Evolutionary conservation across 2,113 vertebrate species (phyloP), one percentile per base, ranked within the genome.

Genomic region (Gallinago jamesoni): DNA sequence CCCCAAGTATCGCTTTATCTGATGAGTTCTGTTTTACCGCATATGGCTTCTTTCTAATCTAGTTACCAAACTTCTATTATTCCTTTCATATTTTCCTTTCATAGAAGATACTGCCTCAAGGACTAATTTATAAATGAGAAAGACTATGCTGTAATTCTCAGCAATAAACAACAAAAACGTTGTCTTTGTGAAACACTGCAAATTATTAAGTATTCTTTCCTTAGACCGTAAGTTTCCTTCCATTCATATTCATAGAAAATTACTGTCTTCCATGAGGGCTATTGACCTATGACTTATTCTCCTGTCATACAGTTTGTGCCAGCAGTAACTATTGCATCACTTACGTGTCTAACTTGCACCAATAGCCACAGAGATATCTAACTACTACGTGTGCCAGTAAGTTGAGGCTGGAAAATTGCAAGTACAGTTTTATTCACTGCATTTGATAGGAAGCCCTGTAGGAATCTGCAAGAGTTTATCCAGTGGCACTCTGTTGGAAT

Each of bases 121-220:
- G 56, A 50, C 52, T 95, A 66, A 94, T 91, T 87, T 85, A 84
- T 76, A 85, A 94, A 87, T 76, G 78, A 86, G 75, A 91, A 80
- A 69, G 30, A n/a, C 69, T 73, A 3, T 39, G 66, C 69, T 82
- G 35, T 59, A 84, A 79, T 79, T 96, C 57, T 82, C 23, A 90
- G 79, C 86, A 82, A 86, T 78, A 84, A 85, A 68, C 63, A 80
- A 69, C 48, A 84, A 66, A 90, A 93, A 67, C 22, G 15, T 31
- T 82, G 64, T 47, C 77, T 87, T 78, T 60, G 45, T 78, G 41
- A 93, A 75, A 67, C 19, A 59, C 62, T 69, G n/a, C 39, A 73
- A 93, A 91, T 67, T 50, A 94, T 43, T 63, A 80, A 79, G 48
- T 67, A 66, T 35, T 76, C 43, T 48, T 86, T 60, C 63, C 70